Base-by-base conservation (phyloP, 2,888 invertebrate species). In the Caenorhabditis sinica region DNA sequence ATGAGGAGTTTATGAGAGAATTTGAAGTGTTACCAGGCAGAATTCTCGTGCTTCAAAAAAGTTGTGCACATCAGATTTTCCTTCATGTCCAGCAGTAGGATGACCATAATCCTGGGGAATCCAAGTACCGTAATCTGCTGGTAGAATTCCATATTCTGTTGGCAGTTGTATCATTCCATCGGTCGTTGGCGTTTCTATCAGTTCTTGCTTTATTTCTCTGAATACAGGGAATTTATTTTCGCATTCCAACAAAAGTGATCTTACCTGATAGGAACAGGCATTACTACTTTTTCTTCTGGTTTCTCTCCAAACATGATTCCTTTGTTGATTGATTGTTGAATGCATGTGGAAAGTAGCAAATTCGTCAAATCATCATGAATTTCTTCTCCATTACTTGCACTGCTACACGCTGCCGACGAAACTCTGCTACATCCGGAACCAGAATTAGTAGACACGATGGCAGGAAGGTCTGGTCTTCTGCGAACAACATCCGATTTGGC, bases 81-180 rank as follows among this genome's bases (percentile, higher is more conserved):
- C 89, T 63, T 89, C 89, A 20, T 84, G 71, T 8, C 89, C 89
- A 13, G 88, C 87, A 6, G 80, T 73, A 17, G 89, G 88, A 71
- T 85, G 83, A 17, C 89, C 89, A 45, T 87, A 89, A 72, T 89
- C 85, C 53, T 84, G 79, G 9, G 89, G 88, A 53, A 89, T 86
- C 84, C 87, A 87, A 1, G 77, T 56, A 11, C 85, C 88, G 36
- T 89, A 89, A 28, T 87, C 87, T 8, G 85, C 85, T n/a, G 89
- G 89, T 0, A 89, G 76, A 43, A 71, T 81, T 5, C 89, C 89
- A 58, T 89, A 89, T 40, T 89, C 89, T 0, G 83, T 87, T n/a
- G 89, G 89, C 0, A 89, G 68, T 25, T 86, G 80, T n/a, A 89
- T 89, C 88, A 88, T 89, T 25, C 86, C 85, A 36, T 68, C 61